Conservation (phyloP, 2,113 vertebrate genomes). For the Grus americana region DNA sequence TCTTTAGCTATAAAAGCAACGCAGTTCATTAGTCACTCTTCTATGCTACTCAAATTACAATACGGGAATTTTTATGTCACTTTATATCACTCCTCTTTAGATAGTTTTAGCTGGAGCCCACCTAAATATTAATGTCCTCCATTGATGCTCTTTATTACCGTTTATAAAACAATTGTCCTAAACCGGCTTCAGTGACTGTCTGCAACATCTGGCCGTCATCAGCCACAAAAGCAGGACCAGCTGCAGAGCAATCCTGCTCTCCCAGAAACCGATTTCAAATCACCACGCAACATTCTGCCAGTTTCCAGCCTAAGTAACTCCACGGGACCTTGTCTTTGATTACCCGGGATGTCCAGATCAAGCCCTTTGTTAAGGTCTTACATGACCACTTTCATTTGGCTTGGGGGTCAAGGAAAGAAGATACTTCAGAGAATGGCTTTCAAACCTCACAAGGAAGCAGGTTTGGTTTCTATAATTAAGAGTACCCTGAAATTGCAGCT, state of each 20-base stretch:
- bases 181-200: not conserved
- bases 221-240: not conserved
- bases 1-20: not conserved
- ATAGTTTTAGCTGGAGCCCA: not conserved
- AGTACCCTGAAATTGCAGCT: not conserved
- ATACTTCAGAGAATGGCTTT: not conserved
- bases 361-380: not conserved
- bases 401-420: not conserved
- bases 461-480: not conserved
- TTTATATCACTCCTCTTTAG: not conserved
- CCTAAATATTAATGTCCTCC: constrained; percentile 15
- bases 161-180: not conserved
- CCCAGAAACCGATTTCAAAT: not conserved
- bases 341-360: not conserved
- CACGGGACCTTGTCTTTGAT: not conserved
- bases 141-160: not conserved
- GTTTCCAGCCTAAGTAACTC: not conserved
- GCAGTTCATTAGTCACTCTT: constrained; percentile 19
- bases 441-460: not conserved
- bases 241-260: not conserved
- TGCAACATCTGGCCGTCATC: not conserved
- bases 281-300: not conserved
- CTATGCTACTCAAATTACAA: not conserved
- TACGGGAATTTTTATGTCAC: not conserved
- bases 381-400: not conserved